A percentile compares a stretch with the other conserved stretches of the same genome.
phyloP scores from a whole-genome alignment of 1,140 invertebrate genomes.

The Ganaspis sp. region DNA sequence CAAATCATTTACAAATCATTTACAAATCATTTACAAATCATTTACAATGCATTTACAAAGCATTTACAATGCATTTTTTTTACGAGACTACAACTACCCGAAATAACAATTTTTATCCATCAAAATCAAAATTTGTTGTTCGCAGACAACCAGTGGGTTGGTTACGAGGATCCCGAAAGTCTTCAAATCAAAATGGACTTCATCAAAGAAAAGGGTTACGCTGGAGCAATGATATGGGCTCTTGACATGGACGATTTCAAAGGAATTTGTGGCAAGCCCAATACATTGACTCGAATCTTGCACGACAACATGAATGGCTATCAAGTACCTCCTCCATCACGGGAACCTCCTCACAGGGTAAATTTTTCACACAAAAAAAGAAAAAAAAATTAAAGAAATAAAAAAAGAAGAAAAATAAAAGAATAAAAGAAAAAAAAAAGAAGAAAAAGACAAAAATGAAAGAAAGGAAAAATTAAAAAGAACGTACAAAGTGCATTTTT shows the following conservation, averaged over 20 bases:
- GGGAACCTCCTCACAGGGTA: slow-evolving; percentile 83
- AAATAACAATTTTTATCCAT: too few relatives aligned
- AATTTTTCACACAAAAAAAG: slow-evolving; percentile 24
- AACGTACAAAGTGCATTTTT: too few relatives aligned
- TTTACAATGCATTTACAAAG: too few relatives aligned
- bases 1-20: too few relatives aligned
- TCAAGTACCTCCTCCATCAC: slow-evolving; percentile 81
- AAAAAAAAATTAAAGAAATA: not conserved
- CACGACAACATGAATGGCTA: slow-evolving; percentile 86
- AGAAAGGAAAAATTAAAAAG: too few relatives aligned
- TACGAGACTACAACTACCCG: too few relatives aligned
- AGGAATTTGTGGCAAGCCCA: slow-evolving; percentile 85
- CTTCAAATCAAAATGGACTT: slow-evolving; percentile 92
- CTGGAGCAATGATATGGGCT: slow-evolving; percentile 93
- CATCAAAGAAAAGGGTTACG: slow-evolving; percentile 87
- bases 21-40: too few relatives aligned
- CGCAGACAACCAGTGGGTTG: slow-evolving; percentile 90
- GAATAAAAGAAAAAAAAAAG: too few relatives aligned
- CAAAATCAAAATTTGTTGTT: too few relatives aligned
- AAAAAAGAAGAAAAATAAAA: too few relatives aligned
- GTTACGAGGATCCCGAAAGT: slow-evolving; percentile 89
- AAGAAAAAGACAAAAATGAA: too few relatives aligned
- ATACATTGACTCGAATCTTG: slow-evolving; percentile 84
- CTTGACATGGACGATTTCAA: slow-evolving; percentile 92
- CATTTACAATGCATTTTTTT: too few relatives aligned